Conservation (phyloP, 2,888 invertebrate species). For the Andrena marginata region DNA sequence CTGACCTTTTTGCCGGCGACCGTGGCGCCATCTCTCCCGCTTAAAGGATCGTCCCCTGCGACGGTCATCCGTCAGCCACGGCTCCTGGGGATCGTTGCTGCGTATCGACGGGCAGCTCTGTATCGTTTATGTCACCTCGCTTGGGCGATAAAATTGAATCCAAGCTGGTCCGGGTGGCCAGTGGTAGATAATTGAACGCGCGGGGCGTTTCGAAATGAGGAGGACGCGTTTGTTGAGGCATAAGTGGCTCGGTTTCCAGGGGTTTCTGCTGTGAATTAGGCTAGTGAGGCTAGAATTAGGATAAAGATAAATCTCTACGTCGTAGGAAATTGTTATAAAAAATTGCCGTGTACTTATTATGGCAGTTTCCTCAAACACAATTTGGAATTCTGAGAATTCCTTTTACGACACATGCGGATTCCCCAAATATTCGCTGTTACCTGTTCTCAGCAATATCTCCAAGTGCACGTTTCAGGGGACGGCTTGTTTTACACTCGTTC, state of each 20-base stretch:
- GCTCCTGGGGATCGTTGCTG: constrained; percentile 52
- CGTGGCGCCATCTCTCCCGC: constrained; percentile 53
- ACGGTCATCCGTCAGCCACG: constrained; percentile 64
- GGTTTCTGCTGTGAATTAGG: no score
- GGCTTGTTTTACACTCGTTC: constrained; percentile 46
- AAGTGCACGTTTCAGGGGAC: constrained; percentile 17
- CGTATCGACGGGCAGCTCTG: constrained; percentile 38
- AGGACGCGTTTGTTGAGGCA: no score
- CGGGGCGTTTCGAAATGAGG: neutral
- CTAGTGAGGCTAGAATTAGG: neutral
- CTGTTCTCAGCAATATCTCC: constrained; percentile 14
- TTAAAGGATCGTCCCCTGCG: constrained; percentile 67
- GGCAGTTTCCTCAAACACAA: neutral
- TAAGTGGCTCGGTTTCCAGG: no score
- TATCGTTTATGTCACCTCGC: neutral
- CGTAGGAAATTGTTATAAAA: neutral
- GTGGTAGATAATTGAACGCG: neutral
- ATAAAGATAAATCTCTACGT: neutral
- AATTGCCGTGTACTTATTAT: neutral
- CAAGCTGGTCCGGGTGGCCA: neutral
- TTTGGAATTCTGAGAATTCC: neutral
- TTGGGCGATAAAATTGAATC: constrained; percentile 42
- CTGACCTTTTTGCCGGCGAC: constrained; percentile 72
- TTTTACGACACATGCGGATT: neutral
- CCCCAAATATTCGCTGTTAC: neutral